Conservation (phyloP, 2,113 vertebrate species). For the Corapipo altera region DNA sequence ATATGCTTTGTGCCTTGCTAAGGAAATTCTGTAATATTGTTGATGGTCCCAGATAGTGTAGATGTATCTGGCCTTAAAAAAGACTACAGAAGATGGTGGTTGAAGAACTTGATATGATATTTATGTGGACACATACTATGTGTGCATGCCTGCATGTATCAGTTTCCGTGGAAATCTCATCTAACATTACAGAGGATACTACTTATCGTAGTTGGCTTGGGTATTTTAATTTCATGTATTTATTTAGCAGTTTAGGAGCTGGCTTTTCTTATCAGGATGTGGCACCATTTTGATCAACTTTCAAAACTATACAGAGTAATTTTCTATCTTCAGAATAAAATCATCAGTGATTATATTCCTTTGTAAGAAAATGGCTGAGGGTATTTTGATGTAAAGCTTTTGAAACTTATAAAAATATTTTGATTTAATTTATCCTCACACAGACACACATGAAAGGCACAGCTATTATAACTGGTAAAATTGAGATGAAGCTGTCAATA, state of each 20-base stretch:
- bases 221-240: background rate
- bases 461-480: background rate
- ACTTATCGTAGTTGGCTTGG: background rate
- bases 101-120: background rate
- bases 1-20: background rate
- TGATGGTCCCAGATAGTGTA: background rate
- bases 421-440: background rate
- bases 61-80: background rate
- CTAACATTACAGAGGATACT: background rate
- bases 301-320: background rate
- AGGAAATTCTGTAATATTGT: background rate
- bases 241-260: background rate
- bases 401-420: background rate
- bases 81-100: background rate
- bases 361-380: background rate
- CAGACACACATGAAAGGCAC: fast-evolving
- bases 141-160: background rate
- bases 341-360: fast-evolving
- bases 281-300: background rate
- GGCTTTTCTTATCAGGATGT: background rate
- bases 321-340: background rate
- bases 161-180: background rate
- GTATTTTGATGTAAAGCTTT: background rate
- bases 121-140: fast-evolving
- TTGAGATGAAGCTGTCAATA: background rate